Evolutionary conservation across 2,888 invertebrate species (phyloP), one percentile per base, ranked within the genome.

Genomic region (Cheilosia scutellata): DNA sequence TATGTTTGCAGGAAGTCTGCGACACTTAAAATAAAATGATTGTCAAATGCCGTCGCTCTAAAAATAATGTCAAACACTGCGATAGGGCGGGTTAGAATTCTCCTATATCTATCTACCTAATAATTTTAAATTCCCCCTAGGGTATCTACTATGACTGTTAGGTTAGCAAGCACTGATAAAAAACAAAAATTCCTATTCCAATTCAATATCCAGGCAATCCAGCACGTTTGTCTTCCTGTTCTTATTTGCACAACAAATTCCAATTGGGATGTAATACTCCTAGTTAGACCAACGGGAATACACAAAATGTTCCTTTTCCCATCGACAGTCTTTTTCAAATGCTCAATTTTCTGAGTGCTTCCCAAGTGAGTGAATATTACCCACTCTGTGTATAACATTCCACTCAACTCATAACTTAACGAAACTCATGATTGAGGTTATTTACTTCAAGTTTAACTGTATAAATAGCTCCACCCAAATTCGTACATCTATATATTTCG

Each of bases 351-450:
- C 33, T 65, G 70, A 76, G 76, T 76, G 40, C 20, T 11, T 6
- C 33, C 9, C 47, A 63, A 33, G n/a, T 51, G 16, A 40, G 33
- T 40, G 25, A 11, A 16, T 2, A 29, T 55, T 51, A n/a, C 2
- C 11, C 29, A 63, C 42, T 51, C 31, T 49, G 37, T 37, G 11
- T 20, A 4, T 66, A 9, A n/a, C 1, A 33, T 74, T n/a, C 9
- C 44, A 75, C 84, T 79, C 84, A 20, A 77, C 77, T 77, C 78
- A 58, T 37, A 65, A 76, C 82, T 86, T 55, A 86, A 86, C 86
- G 86, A 86, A 82, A 86, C 86, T 77, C 76, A 72, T 62, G 29
- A 37, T 4, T 37, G 37, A 11, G 33, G 2, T n/a, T 58, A 70
- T 33, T n/a, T 53, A 66, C 55, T 57, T 47, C 25, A 44, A n/a